phyloP scores from a whole-genome alignment of 2,797 vertebrate genomes.

The Peromyscus attwateri region DNA sequence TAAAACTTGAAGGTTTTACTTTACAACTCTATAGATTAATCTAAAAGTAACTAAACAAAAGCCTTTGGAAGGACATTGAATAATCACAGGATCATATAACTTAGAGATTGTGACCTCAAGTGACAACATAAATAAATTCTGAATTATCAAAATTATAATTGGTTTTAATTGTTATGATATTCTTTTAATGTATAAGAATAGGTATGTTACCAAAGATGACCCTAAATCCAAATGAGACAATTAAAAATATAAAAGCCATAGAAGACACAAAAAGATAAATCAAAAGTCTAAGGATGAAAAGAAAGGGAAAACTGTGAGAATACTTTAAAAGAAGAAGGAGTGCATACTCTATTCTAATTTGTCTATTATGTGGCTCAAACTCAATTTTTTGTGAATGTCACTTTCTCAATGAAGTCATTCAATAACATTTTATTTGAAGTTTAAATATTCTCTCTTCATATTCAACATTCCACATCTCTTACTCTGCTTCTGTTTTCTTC shows the following conservation, averaged over 20 bases:
- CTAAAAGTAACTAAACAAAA: neutral
- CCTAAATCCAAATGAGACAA: neutral
- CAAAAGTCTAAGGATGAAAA: neutral
- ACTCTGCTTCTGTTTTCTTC: neutral
- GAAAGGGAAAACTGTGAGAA: neutral
- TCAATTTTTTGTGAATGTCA: neutral
- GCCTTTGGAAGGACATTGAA: neutral
- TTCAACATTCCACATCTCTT: neutral
- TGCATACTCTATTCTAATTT: neutral
- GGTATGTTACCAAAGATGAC: neutral
- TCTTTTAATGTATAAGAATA: neutral
- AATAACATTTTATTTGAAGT: neutral
- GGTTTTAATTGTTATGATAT: neutral
- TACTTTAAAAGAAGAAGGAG: neutral
- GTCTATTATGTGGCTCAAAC: neutral
- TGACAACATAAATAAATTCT: neutral
- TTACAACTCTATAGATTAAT: neutral
- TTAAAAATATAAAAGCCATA: neutral
- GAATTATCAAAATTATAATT: constrained; percentile 1
- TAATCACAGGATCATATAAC: neutral
- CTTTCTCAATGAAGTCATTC: neutral
- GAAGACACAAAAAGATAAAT: neutral
- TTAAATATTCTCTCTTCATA: neutral
- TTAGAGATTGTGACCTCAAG: neutral
- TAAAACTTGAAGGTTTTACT: neutral